Percentiles rank a stretch among this genome's conserved stretches.
Evolutionary conservation across 2,113 vertebrate genomes (phyloP).

Genomic region (Pteruthius melanotis): DNA sequence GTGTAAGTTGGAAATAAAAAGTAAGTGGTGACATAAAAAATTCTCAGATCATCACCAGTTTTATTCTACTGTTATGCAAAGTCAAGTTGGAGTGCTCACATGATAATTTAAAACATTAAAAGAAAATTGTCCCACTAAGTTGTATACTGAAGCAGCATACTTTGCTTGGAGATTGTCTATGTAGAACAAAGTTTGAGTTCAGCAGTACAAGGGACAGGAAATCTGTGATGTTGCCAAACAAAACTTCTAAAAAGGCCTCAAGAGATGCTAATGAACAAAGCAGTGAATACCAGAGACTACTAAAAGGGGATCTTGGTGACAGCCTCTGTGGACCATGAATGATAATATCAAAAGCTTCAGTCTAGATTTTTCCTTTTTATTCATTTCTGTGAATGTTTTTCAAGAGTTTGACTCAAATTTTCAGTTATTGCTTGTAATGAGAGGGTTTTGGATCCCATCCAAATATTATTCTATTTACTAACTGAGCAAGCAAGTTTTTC

Average conservation of each 20-base stretch:
- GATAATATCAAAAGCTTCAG: neutral
- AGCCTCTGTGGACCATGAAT: neutral
- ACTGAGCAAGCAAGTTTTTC: neutral
- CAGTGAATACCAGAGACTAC: neutral
- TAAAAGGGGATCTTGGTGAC: neutral
- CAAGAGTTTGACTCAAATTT: neutral
- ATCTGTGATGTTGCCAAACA: neutral
- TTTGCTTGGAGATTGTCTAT: neutral
- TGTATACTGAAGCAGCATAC: neutral
- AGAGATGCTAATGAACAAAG: neutral
- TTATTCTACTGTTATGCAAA: neutral
- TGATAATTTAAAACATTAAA: neutral
- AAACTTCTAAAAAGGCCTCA: neutral
- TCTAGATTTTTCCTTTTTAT: neutral
- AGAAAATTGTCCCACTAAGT: neutral
- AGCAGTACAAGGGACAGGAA: neutral
- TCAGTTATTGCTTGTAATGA: neutral
- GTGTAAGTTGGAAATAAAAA: neutral
- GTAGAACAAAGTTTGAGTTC: neutral
- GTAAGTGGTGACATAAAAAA: neutral
- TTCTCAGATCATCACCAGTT: neutral
- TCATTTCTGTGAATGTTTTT: neutral
- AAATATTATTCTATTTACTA: neutral
- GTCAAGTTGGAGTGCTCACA: neutral
- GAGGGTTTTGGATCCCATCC: neutral